phyloP scores from a whole-genome alignment of 2,113 vertebrate species.

The Phyllopteryx taeniolatus region DNA sequence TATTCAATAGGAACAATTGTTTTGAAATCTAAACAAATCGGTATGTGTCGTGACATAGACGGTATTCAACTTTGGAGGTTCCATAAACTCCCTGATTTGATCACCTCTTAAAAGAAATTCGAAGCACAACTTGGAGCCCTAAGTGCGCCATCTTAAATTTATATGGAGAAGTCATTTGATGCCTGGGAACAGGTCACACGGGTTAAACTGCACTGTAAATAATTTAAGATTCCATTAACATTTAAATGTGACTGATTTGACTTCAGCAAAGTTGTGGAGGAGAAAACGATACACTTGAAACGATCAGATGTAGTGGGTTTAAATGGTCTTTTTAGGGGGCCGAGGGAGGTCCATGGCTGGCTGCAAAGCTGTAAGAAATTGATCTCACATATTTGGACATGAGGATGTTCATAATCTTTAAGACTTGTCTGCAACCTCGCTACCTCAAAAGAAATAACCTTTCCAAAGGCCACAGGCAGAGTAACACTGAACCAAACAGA shows the following conservation, averaged over 20 bases:
- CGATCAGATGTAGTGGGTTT: neutral
- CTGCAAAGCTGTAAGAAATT: conserved; percentile 1
- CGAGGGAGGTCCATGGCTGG: neutral
- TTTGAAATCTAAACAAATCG: neutral
- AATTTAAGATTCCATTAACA: conserved; percentile 78
- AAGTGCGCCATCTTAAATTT: conserved; percentile 58
- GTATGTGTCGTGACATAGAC: neutral
- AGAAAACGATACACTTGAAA: conserved; percentile 8
- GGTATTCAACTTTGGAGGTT: neutral
- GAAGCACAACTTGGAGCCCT: conserved; percentile 29
- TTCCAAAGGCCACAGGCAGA: conserved; percentile 81
- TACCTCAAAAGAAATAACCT: conserved; percentile 69
- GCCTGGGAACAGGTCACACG: conserved; percentile 65
- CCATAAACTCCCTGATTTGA: neutral
- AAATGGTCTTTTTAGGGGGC: neutral
- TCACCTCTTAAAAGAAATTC: conserved; percentile 8
- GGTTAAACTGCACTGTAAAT: conserved; percentile 71
- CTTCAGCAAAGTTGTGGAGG: conserved; percentile 35
- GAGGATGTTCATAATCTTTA: neutral
- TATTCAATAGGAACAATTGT: neutral
- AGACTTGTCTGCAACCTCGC: conserved; percentile 51
- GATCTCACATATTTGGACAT: neutral
- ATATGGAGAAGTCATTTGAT: conserved; percentile 56
- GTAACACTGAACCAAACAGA: conserved; percentile 77
- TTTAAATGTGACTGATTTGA: conserved; percentile 78